These are phyloP conservation scores for Latrodectus elegans DNA, from an alignment of 2,888 invertebrate genomes.

Conservation along the genomic window DNA sequence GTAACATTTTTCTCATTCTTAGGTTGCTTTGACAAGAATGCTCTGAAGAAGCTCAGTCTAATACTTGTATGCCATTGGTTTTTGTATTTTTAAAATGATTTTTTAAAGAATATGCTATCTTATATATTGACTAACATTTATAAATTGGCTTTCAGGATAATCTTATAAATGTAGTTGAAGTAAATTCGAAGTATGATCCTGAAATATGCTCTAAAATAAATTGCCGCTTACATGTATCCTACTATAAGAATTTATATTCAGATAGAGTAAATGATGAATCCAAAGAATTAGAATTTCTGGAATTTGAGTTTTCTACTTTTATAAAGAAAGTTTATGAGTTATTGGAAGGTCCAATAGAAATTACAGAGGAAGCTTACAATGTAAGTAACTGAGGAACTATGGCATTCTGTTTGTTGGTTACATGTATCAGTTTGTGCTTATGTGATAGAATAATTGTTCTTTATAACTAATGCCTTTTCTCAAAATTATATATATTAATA, in stretches of 20 bases:
- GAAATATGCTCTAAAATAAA: constrained; percentile 77
- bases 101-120: background rate
- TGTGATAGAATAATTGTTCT: too few species aligned
- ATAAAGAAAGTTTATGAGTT: constrained; percentile 79
- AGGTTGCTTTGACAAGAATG: constrained; percentile 79
- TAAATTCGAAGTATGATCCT: constrained; percentile 77
- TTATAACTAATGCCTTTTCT: too few species aligned
- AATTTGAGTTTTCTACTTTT: constrained; percentile 78
- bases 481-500: too few species aligned
- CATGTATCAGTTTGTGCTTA: too few species aligned
- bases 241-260: constrained; percentile 25
- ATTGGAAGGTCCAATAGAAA: constrained; percentile 80
- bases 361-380: constrained; percentile 79
- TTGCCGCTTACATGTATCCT: constrained; percentile 74
- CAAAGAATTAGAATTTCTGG: constrained; percentile 60
- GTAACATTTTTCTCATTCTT: constrained; percentile 39
- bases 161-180: constrained; percentile 78
- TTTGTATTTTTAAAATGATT: background rate
- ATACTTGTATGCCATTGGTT: constrained; percentile 80
- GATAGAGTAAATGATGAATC: background rate
- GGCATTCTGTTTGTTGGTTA: too few species aligned
- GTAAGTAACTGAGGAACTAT: constrained; percentile 75
- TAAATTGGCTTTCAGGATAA: constrained; percentile 73
- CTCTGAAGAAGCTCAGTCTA: constrained; percentile 82
- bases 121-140: background rate